Base-by-base conservation (phyloP, 2,113 vertebrate species). In the Hiodon tergisus region DNA sequence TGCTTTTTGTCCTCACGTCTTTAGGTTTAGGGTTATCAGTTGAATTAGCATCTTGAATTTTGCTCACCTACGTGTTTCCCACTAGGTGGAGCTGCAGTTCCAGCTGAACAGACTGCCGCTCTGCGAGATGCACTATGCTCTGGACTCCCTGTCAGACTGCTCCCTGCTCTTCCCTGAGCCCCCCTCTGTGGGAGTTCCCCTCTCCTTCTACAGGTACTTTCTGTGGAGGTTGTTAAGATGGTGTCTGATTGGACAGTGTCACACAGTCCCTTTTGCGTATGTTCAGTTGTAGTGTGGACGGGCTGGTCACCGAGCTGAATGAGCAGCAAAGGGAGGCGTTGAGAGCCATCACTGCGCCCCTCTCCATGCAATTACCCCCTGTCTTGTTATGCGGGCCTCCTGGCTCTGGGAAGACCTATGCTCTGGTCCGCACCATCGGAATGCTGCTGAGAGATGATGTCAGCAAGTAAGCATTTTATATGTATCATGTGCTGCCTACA, bases 21-120 rank as follows among this genome's bases (percentile, higher is more conserved):
- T 31, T 31, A 31, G 31, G 31, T 31, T 31, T 31, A 31, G 31
- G 31, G 31, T 31, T 31, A 31, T 31, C 31, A 31, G 1, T 31
- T 31, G 31, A 31, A 31, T 31, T 31, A 78, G 79, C 79, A 80
- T n/a, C 31, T 31, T 31, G 31, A 31, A 31, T 31, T 31, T 31
- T 31, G 31, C 14, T 57, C 14, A 7, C 6, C 7, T 11, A 0
- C 53, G 57, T 70, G 1, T 57, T n/a, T 61, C 47, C 67, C 78
- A 75, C 69, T 61, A 78, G 79, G 79, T 81, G 73, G 79, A 81
- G 76, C 77, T 81, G 69, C 79, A 78, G 73, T 78, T 79, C 66
- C 79, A 81, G 73, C 70, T 81, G 69, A 76, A 78, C 77, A 75
- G 77, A 48, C 54, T 76, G 73, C 77, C 77, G 0, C 79, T 76